Conservation (phyloP, 2,888 invertebrate genomes). For the Cosmorhoe ocellata region DNA sequence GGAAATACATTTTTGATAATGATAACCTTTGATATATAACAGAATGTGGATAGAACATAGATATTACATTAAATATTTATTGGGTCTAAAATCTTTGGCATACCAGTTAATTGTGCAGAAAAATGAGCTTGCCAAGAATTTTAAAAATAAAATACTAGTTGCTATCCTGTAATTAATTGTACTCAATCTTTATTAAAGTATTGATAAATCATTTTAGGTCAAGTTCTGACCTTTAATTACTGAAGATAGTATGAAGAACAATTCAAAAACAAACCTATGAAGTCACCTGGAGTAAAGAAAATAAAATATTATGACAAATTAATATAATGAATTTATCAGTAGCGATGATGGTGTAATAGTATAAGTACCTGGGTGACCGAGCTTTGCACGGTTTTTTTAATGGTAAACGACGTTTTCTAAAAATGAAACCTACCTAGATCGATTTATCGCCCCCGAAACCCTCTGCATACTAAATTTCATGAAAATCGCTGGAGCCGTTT, state of each 20-base stretch:
- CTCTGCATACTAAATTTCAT: too few species aligned
- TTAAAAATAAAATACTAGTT: constrained; percentile 22
- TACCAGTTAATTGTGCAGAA: constrained; percentile 36
- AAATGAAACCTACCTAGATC: too few species aligned
- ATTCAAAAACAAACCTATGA: constrained; percentile 15
- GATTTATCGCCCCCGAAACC: too few species aligned
- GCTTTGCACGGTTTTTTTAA: too few species aligned
- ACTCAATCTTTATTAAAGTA: constrained; percentile 15
- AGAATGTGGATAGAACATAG: too few species aligned
- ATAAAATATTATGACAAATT: background rate
- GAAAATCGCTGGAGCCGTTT: too few species aligned
- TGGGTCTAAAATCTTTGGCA: constrained; percentile 26
- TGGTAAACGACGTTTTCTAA: too few species aligned
- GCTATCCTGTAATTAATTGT: background rate
- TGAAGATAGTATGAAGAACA: constrained; percentile 15
- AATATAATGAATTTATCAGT: too few species aligned
- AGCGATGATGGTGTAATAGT: too few species aligned
- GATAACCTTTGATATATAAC: too few species aligned
- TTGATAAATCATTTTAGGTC: constrained; percentile 18
- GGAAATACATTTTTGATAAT: too few species aligned
- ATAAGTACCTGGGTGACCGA: too few species aligned
- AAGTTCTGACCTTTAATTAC: constrained; percentile 20
- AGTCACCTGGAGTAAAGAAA: constrained; percentile 13
- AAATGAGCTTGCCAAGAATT: constrained; percentile 50
- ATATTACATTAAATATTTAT: background rate